Percentiles rank a stretch among this genome's conserved stretches.
phyloP scores from a whole-genome alignment of 2,888 invertebrate genomes.

The Orthosia cruda region DNA sequence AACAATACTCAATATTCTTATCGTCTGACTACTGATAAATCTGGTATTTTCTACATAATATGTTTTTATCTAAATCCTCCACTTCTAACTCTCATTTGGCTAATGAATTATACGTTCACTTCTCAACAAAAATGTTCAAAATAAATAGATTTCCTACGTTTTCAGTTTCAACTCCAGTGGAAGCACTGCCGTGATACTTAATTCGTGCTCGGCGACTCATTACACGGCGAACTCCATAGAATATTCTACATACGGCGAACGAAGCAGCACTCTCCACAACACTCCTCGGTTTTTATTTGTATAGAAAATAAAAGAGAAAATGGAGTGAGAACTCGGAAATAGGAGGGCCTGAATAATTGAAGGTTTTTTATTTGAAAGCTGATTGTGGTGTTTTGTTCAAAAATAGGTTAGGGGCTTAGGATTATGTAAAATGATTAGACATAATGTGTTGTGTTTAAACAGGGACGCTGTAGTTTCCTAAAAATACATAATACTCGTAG shows the following conservation, averaged over 20 bases:
- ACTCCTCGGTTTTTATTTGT: constrained; percentile 55
- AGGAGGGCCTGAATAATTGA: constrained; percentile 66
- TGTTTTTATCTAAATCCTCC: background rate
- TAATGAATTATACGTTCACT: constrained; percentile 26
- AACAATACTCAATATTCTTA: background rate
- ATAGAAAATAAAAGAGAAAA: constrained; percentile 57
- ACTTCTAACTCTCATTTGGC: background rate
- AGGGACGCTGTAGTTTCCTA: no score
- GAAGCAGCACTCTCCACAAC: constrained; percentile 44
- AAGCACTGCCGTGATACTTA: constrained; percentile 53
- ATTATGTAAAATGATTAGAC: background rate
- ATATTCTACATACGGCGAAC: constrained; percentile 65
- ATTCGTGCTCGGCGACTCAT: constrained; percentile 66
- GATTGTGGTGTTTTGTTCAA: constrained; percentile 22
- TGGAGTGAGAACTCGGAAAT: constrained; percentile 45
- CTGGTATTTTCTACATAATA: background rate
- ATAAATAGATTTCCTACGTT: constrained; percentile 11
- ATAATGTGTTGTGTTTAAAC: background rate
- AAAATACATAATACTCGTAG: no score
- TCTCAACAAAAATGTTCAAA: constrained; percentile 5
- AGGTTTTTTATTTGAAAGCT: constrained; percentile 33
- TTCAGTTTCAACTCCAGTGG: constrained; percentile 25
- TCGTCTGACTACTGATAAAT: background rate
- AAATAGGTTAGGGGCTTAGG: background rate
- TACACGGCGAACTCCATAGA: constrained; percentile 65